Evolutionary conservation across 2,113 vertebrate genomes (phyloP), one percentile per base, ranked within the genome.

Genomic region (Laterallus jamaicensis): DNA sequence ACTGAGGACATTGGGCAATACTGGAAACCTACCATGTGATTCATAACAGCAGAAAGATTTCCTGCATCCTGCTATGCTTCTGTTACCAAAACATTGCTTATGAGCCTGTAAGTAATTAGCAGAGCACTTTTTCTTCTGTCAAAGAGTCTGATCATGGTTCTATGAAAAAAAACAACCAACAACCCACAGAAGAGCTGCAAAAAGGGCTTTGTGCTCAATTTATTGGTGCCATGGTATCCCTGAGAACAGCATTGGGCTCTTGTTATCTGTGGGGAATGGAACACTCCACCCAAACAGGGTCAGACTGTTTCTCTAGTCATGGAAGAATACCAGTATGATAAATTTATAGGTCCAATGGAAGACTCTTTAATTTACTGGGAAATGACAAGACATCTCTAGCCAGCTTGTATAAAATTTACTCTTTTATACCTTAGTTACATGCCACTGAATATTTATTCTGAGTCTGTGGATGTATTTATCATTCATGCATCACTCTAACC

Each of bases 361-460:
- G 94, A 97, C 86, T 88, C 95, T 95, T 92, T 97, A 96, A 97
- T 98, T 98, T 97, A 97, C 91, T 95, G 95, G 96, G 94, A 97
- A 97, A 92, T 95, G 90, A 98, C 96, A 97, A 98, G 82, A 85
- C 13, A 29, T 96, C 94, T 96, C 94, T 96, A 97, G 97, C 91
- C 82, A 97, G 62, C 28, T 56, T 97, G 94, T 96, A 69, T 58
- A 96, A 96, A 97, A 97, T 96, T 91, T 96, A 82, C 88, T 96
- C 96, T 96, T 97, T 97, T 94, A 95, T 95, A 91, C 96, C 96
- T 75, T 40, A 76, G 94, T 88, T 95, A 94, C 92, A 84, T 77
- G 82, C 87, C 82, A 40, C 55, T 93, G 94, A 95, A 76, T 97
- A 93, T 97, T 97, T 97, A 44, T 96, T 92, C 40, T 60, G 90